Evolutionary conservation across 2,888 invertebrate genomes (phyloP).

Genomic region (Zeuzera pyrina): DNA sequence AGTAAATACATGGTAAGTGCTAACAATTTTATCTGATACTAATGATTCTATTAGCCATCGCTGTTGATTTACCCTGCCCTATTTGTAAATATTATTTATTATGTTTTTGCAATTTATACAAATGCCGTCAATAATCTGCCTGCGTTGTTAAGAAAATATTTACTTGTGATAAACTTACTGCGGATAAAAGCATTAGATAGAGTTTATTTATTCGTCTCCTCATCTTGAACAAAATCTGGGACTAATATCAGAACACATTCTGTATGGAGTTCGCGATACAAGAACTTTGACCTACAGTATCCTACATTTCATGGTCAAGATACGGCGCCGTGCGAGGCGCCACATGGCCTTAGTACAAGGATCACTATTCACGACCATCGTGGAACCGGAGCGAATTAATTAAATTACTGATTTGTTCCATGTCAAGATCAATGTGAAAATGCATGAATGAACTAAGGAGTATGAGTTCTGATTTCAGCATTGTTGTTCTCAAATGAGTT

Average conservation of each 20-base stretch:
- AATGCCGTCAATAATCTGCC: too few species aligned
- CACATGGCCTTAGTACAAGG: constrained; percentile 44
- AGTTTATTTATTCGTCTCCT: too few species aligned
- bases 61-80: constrained; percentile 3
- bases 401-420: constrained; percentile 13
- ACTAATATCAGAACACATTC: constrained; percentile 23
- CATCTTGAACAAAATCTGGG: constrained; percentile 21
- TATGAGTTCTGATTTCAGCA: too few species aligned
- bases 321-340: constrained; percentile 41
- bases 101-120: too few species aligned
- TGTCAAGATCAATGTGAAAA: constrained; percentile 45
- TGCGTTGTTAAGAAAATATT: too few species aligned
- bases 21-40: constrained; percentile 7
- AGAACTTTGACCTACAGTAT: constrained; percentile 51
- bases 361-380: constrained; percentile 39
- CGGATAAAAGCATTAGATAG: background rate
- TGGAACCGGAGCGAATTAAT: constrained; percentile 31
- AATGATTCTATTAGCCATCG: background rate
- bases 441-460: too few species aligned
- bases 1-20: too few species aligned
- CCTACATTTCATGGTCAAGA: constrained; percentile 47
- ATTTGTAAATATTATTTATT: too few species aligned
- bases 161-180: too few species aligned
- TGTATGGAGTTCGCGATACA: constrained; percentile 45
- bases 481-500: too few species aligned